phyloP scores from a whole-genome alignment of 2,797 vertebrate genomes.

The Falco novaeseelandiae region DNA sequence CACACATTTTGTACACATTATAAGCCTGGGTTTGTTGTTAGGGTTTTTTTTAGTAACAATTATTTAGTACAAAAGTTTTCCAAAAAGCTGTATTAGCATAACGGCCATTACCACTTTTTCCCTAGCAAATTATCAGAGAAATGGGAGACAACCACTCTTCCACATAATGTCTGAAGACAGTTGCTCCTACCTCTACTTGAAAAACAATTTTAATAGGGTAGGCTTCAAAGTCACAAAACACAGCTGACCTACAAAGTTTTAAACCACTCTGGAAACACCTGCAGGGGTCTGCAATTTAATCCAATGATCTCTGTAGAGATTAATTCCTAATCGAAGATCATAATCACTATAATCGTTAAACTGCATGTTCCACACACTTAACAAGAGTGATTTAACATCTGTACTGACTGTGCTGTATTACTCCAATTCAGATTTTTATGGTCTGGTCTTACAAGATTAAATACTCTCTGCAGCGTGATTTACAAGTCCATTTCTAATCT shows the following conservation, averaged over 20 bases:
- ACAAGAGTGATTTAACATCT: neutral
- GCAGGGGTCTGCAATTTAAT: neutral
- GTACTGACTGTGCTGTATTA: neutral
- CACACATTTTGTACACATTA: neutral
- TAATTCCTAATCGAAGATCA: neutral
- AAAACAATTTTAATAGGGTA: neutral
- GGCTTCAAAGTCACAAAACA: neutral
- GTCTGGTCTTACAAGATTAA: neutral
- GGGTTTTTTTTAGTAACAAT: neutral
- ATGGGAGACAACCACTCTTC: neutral
- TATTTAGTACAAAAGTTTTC: neutral
- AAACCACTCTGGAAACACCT: neutral
- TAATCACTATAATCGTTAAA: neutral
- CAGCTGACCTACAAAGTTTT: neutral
- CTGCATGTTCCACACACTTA: neutral
- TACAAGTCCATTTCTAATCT: fast-evolving
- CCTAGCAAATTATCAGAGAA: neutral
- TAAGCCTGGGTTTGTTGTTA: neutral
- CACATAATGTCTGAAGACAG: neutral
- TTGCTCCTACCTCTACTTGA: neutral
- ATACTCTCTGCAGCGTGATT: neutral
- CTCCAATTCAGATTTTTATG: neutral
- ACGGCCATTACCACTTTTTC: neutral
- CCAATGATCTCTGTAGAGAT: neutral
- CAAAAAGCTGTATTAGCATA: neutral